Base-by-base conservation (phyloP, 2,888 invertebrate genomes). In the Xylocampa areola region DNA sequence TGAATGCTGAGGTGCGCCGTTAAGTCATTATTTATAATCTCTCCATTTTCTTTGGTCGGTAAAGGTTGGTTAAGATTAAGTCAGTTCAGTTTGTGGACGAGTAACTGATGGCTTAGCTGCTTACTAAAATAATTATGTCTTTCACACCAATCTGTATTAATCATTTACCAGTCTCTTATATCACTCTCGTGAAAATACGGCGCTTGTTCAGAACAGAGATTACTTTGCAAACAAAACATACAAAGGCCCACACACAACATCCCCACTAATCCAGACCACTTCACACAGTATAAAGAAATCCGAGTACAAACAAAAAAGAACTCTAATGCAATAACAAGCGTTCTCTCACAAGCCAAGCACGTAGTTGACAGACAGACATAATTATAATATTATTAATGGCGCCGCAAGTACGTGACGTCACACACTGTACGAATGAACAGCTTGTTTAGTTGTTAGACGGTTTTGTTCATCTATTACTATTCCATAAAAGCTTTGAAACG, bases 361-460 rank as follows among this genome's bases (percentile, higher is more conserved):
- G 64, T 57, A 50, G 32, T 30, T 53, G 52, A 73, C 49, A 51
- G 52, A 35, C 58, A 41, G 50, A 47, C 71, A 47, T 53, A 65
- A 70, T 74, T 70, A 65, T 60, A 60, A 66, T 52, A 71, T 50
- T 70, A 57, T 60, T 65, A 60, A 70, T 60, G 65, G 66, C 39
- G 49, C 44, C 10, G n/a, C 16, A 16, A 17, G 48, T 4, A 36
- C 61, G 61, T 67, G 73, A 72, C 73, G 61, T 68, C 61, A 72
- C 52, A 48, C 52, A 48, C n/a, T 5, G 14, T 27, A 14, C 29
- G n/a, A 71, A 30, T 40, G 37, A 63, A 43, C 41, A 43, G 19
- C 11, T 33, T 27, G 40, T 32, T 45, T 70, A n/a, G 25, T 14
- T 4, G 6, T n/a, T n/a, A n/a, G 19, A n/a, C 6, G 2, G 2